Base-by-base conservation (phyloP, 2,113 vertebrate genomes). In the Malurus elegans region DNA sequence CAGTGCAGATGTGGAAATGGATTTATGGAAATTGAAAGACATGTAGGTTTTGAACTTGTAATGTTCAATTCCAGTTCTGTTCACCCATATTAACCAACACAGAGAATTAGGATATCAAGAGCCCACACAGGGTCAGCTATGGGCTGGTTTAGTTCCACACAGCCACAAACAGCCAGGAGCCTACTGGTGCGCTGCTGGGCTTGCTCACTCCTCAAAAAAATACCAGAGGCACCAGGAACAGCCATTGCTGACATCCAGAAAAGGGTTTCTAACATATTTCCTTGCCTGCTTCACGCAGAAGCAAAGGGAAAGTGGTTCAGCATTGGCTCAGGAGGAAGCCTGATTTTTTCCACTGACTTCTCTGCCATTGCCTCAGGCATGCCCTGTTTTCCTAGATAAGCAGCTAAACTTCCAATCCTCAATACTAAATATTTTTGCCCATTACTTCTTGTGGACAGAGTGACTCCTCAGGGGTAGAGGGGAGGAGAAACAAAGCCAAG, bases 311-410 rank as follows among this genome's bases (percentile, higher is more conserved):
- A 51, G 71, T 48, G 38, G 62, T 20, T 94, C 60, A 32, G 47
- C 2, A 0, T 0, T 94, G 88, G 82, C 91, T 93, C 75, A 75
- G 86, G 42, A 87, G 65, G 15, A 69, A 65, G 29, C 23, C 50
- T 87, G 54, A 54, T 56, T 70, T 74, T 74, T 60, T 48, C 86
- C 57, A 25, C 66, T 6, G 45, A 31, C 51, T 88, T 76, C 66
- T 73, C 12, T 78, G 61, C 88, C 90, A 40, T 80, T 79, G 40
- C 94, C 94, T 75, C 84, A 93, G 92, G 86, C 79, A 29, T 94
- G 92, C 81, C 96, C 88, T 95, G 83, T 48, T 91, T 91, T 96
- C 72, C 53, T 26, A 94, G 91, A 96, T 96, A 95, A 96, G 94
- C 64, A 86, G 93, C 90, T 93, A 86, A 91, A 96, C 74, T 86